A percentile compares a stretch with the other conserved stretches of the same genome.
phyloP scores from a whole-genome alignment of 2,888 invertebrate genomes.

The Aphodius granarius region DNA sequence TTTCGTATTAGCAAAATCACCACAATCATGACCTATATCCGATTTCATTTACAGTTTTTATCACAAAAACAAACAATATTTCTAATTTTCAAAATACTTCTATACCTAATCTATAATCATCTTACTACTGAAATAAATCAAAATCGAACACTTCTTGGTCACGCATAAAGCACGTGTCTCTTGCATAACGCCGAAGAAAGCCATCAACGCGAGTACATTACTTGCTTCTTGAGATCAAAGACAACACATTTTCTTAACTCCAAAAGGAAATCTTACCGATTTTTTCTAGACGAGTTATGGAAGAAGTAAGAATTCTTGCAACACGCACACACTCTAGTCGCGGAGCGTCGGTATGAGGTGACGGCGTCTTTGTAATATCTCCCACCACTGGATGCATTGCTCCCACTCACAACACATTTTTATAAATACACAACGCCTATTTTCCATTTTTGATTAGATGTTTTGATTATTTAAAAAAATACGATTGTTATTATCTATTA shows the following conservation, averaged over 20 bases:
- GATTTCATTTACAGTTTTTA: not conserved
- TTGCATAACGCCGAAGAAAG: not conserved
- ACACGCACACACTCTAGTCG: conserved; percentile 35
- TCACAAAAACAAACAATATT: not conserved
- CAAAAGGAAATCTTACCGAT: conserved; percentile 12
- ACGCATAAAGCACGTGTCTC: not conserved
- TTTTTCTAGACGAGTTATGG: conserved; percentile 11
- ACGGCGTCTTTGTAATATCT: conserved; percentile 34
- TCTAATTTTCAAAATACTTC: not conserved
- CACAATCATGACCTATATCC: not conserved
- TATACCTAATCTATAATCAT: not conserved
- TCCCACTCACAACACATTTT: conserved; percentile 42
- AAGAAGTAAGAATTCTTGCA: conserved; percentile 23
- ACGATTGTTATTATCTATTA: too few relatives aligned
- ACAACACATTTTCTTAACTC: not conserved
- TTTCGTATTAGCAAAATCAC: not conserved
- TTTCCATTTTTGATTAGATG: not conserved
- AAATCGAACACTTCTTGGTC: not conserved
- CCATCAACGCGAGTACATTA: not conserved
- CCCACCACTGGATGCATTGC: conserved; percentile 38
- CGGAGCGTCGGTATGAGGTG: conserved; percentile 37
- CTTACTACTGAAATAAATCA: not conserved
- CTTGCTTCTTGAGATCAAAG: not conserved
- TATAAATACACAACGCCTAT: conserved; percentile 21
- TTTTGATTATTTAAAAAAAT: not conserved